These are phyloP conservation scores for human (Homo sapiens) DNA, from an alignment of 2,113 vertebrate species.

Conservation along the genomic window GRCh38 chr1:61001001-61001500, in stretches of 20 bases:
- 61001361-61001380: not conserved
- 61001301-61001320: not conserved
- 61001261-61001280: not conserved
- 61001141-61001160: not conserved
- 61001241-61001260: not conserved
- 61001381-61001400: not conserved
- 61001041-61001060: not conserved
- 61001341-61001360: not conserved
- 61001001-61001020: not conserved
- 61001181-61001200: not conserved
- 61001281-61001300: not conserved
- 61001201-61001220: not conserved
- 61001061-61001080: not conserved
- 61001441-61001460: not conserved
- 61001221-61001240: not conserved
- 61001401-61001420: not conserved
- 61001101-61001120: not conserved
- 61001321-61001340: not conserved
- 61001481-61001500: not conserved
- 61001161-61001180: not conserved
- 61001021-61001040: rapidly evolving
- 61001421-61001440: not conserved
- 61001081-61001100: not conserved
- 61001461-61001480: too few relatives aligned
- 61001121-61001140: not conserved